Evolutionary conservation across 2,113 vertebrate species (phyloP), one percentile per base, ranked within the genome.

Genomic region (Diadophis punctatus): DNA sequence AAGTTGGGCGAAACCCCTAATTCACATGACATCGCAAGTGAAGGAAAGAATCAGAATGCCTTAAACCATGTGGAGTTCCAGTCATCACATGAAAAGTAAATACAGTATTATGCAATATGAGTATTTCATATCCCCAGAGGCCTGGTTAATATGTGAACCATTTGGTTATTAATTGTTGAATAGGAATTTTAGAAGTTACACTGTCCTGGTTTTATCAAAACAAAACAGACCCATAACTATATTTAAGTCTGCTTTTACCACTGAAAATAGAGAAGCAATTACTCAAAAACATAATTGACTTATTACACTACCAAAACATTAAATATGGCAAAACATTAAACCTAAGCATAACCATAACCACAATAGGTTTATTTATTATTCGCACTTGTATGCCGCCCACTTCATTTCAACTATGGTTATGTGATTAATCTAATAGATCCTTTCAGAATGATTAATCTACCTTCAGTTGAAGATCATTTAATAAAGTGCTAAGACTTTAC

Each of bases 391-490:
- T 43, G 43, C 43, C 43, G 43, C 43, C 43, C 43, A 43, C 1
- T 3, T 43, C 43, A 1, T n/a, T 55, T 11, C 86, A 16, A 90
- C 53, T 60, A 30, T 52, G 3, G 27, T 1, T 55, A 48, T 92
- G 52, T 63, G 86, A 60, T 63, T 88, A 91, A 90, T 48, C 18
- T 46, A 46, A 90, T 3, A 3, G 48, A 8, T 90, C 10, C 12
- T 43, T 89, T 93, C 39, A 90, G 92, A 92, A 93, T 20, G 25
- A 93, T 22, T 68, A 46, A 46, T 14, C 60, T 89, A 11, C 91
- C 0, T 93, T 68, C 93, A 89, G 27, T 1, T 91, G 8, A 89
- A 25, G 89, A 56, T 8, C 27, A 10, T n/a, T 89, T 12, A 92
- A 91, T 52, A 91, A 94, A 93, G 93, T 30, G 14, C 68, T 43